Evolutionary conservation across 2,113 vertebrate species (phyloP).

Genomic region (Pithys albifrons): DNA sequence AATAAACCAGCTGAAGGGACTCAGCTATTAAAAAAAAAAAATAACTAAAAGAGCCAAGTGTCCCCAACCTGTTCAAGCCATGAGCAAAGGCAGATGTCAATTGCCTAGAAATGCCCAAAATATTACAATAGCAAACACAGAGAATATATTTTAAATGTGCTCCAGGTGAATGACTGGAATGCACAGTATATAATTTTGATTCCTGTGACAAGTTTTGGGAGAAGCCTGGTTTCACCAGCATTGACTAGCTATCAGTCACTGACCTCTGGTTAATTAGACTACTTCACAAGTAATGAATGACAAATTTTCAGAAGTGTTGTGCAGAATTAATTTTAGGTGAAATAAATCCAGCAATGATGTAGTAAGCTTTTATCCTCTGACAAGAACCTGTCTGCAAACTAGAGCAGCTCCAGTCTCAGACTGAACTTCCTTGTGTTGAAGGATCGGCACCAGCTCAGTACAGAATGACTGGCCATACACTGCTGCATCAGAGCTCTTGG

Average conservation of each 20-base stretch:
- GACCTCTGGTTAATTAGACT: background rate
- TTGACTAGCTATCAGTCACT: background rate
- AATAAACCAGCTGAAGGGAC: background rate
- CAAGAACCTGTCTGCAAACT: background rate
- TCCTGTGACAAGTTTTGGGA: background rate
- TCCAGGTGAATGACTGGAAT: background rate
- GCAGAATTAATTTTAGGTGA: background rate
- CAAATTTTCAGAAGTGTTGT: background rate
- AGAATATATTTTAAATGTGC: background rate
- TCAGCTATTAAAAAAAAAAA: background rate
- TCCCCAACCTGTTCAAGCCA: background rate
- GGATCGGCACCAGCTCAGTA: background rate
- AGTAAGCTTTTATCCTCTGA: background rate
- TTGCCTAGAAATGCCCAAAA: background rate
- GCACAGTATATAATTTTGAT: background rate
- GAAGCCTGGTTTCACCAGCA: background rate
- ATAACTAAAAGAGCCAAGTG: background rate
- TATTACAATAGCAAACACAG: background rate
- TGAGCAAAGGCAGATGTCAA: background rate
- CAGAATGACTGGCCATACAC: background rate
- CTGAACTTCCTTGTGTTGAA: background rate
- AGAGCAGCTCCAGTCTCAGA: background rate
- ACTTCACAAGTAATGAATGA: background rate
- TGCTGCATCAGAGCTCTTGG: background rate
- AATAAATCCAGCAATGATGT: background rate